Evolutionary conservation across 1,140 invertebrate species (phyloP), one percentile per base, ranked within the genome.

Genomic region (Globodera ellingtonae): DNA sequence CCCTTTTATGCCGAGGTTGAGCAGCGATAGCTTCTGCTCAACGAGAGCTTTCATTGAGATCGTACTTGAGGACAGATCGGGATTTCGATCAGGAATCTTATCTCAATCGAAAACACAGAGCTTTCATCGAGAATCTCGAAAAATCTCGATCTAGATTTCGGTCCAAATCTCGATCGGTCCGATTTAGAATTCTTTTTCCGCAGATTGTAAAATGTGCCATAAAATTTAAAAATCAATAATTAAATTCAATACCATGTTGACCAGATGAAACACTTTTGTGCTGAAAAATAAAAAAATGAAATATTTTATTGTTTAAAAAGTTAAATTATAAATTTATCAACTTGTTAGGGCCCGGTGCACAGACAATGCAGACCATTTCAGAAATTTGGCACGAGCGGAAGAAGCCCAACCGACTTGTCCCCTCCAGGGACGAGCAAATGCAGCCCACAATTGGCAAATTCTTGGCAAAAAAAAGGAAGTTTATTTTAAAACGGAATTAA

Each of bases 281-380:
- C 75, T 70, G 24, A 70, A 35, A 62, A 24, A 67, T 15, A 9
- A 10, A 70, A 13, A 70, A 35, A 13, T 70, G 7, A 44, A 21
- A 18, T 18, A 67, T 70, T 35, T 35, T 70, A 4, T 18, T 44
- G 7, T 44, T 70, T 3, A 65, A 13, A 35, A 35, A 35, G 35
- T 70, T 13, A n/a, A 62, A 18, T 13, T 18, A 62, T 70, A 6
- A n/a, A n/a, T 18, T 47, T 0, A 70, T 15, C 13, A 15, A 70
- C 67, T 15, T 47, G 48, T 46, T 77, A 7, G 62, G 75, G 8
- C 59, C 62, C 10, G 75, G 59, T 47, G 75, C 35, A 21, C 75
- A 77, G 44, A 77, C 75, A 67, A 77, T 77, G 75, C 75, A 77
- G 13, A 77, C 75, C 75, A 77, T 77, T 69, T 77, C 75, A 21